Evolutionary conservation across 2,888 invertebrate genomes (phyloP).

Genomic region (Hanleya hanleyi): DNA sequence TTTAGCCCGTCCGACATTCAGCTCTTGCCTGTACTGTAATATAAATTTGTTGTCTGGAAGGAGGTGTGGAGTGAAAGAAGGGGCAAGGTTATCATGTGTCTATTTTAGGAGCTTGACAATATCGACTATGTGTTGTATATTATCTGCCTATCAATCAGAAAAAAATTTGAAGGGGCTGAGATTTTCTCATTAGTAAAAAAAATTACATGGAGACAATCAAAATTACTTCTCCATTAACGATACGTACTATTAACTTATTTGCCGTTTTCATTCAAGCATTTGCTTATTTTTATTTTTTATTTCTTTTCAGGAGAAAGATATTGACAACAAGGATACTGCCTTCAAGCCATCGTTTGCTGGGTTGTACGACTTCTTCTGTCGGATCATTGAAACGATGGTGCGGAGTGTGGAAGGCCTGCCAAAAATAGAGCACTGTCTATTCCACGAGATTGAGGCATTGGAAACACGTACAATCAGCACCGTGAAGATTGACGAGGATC

Average conservation of each 20-base stretch:
- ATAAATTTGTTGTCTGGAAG: too few species aligned
- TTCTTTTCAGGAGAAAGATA: constrained; percentile 49
- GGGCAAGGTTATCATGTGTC: too few species aligned
- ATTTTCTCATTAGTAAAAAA: too few species aligned
- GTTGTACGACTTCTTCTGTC: constrained; percentile 58
- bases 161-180: too few species aligned
- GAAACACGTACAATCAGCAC: constrained; percentile 50
- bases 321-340: constrained; percentile 46
- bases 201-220: too few species aligned
- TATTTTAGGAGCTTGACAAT: too few species aligned
- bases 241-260: too few species aligned
- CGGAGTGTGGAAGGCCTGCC: constrained; percentile 61
- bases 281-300: constrained; percentile 16
- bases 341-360: constrained; percentile 62
- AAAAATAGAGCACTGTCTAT: constrained; percentile 65
- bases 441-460: constrained; percentile 62
- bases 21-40: too few species aligned
- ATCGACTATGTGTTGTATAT: too few species aligned
- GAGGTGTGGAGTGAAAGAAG: too few species aligned
- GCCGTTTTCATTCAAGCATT: neutral
- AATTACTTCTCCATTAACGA: neutral
- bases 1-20: too few species aligned
- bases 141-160: too few species aligned
- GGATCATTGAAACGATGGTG: constrained; percentile 68
- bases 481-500: constrained; percentile 60